phyloP scores from a whole-genome alignment of 2,888 invertebrate species.

The Agonum fuliginosum region DNA sequence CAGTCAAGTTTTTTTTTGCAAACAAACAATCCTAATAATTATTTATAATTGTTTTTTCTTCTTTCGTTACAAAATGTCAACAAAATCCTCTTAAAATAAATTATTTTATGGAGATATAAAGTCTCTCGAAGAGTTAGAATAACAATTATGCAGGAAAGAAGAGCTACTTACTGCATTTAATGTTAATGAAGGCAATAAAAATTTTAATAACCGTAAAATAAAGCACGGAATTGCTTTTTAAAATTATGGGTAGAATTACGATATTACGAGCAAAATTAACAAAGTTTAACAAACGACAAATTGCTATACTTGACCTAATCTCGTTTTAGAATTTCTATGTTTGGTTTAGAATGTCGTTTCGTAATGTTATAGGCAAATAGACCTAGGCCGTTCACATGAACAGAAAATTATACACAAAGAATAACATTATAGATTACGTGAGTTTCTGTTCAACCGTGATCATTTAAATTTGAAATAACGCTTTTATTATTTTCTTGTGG shows the following conservation, averaged over 20 bases:
- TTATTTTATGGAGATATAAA: too few species aligned
- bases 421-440: too few species aligned
- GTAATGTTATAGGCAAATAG: constrained; percentile 6
- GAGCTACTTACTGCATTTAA: constrained; percentile 1
- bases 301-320: constrained; percentile 9
- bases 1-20: too few species aligned
- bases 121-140: background rate
- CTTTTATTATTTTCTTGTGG: too few species aligned
- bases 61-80: background rate
- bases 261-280: background rate
- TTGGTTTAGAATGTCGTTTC: constrained; percentile 19
- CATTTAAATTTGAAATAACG: too few species aligned
- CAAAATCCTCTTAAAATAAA: background rate
- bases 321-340: constrained; percentile 1
- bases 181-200: constrained; percentile 31
- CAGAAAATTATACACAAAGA: too few species aligned
- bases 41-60: too few species aligned
- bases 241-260: constrained; percentile 6
- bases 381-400: constrained; percentile 23
- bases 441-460: too few species aligned
- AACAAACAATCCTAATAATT: too few species aligned
- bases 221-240: background rate
- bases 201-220: constrained; percentile 27
- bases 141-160: constrained; percentile 23
- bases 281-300: background rate